Evolutionary conservation across 2,888 invertebrate genomes (phyloP).

Genomic region (Lepidocyrtinus sp.): DNA sequence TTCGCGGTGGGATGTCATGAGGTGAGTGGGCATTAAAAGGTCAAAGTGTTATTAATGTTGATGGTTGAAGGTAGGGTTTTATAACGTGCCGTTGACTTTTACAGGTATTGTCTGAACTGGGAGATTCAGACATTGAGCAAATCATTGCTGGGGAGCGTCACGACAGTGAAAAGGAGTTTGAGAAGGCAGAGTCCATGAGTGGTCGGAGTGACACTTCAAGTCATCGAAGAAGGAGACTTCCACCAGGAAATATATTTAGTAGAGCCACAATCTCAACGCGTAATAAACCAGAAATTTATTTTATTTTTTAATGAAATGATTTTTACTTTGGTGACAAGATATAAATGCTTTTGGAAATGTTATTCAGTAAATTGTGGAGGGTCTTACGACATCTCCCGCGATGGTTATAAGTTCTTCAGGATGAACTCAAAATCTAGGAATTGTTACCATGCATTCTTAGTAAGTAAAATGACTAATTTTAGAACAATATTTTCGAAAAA

Average conservation of each 20-base stretch:
- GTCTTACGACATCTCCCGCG: not conserved
- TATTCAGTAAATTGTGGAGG: constrained; percentile 30
- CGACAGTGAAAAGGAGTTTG: no score
- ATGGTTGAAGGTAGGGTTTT: no score
- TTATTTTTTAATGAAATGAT: not conserved
- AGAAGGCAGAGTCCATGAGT: no score
- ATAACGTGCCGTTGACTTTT: no score
- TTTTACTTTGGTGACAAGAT: not conserved
- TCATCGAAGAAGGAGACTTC: no score
- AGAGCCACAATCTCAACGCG: not conserved
- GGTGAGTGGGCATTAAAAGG: no score
- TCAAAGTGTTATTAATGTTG: no score
- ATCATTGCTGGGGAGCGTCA: no score
- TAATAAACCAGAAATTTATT: not conserved
- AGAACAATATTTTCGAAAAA: not conserved
- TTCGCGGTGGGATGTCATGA: no score
- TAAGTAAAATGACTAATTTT: not conserved
- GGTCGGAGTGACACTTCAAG: no score
- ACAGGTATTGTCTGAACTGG: no score
- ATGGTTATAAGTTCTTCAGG: constrained; percentile 9
- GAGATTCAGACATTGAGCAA: no score
- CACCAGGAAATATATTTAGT: not conserved
- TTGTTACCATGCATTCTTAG: constrained; percentile 26
- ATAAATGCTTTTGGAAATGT: not conserved
- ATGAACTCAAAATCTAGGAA: not conserved